Evolutionary conservation across 2,113 vertebrate genomes (phyloP).

Genomic region (Scortum barcoo): DNA sequence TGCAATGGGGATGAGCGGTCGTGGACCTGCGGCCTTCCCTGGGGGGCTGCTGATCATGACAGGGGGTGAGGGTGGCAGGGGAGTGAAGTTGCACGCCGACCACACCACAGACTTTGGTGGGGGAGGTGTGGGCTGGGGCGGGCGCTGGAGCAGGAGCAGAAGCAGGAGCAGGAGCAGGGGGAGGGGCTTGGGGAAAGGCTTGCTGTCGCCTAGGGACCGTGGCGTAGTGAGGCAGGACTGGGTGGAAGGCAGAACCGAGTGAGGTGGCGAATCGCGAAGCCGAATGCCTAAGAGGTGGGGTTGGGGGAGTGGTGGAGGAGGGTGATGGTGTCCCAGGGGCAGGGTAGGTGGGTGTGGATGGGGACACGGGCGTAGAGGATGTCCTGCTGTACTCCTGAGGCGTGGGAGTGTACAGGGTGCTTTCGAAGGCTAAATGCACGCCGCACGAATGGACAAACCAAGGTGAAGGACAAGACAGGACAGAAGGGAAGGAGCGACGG

Average conservation of each 20-base stretch:
- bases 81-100: slow-evolving; percentile 91
- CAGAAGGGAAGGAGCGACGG: slow-evolving; percentile 45
- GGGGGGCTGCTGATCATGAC: slow-evolving; percentile 99
- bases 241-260: slow-evolving; percentile 97
- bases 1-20: slow-evolving; percentile 91
- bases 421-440: slow-evolving; percentile 92
- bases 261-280: slow-evolving; percentile 97
- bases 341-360: slow-evolving; percentile 86
- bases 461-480: slow-evolving; percentile 65
- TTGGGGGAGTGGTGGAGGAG: slow-evolving; percentile 90
- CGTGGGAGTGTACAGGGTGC: slow-evolving; percentile 90
- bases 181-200: slow-evolving; percentile 80
- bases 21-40: slow-evolving; percentile 92
- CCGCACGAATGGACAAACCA: slow-evolving; percentile 25
- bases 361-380: slow-evolving; percentile 87
- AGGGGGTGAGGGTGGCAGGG: slow-evolving; percentile 94
- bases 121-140: too few species aligned
- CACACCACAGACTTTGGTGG: slow-evolving; percentile 89
- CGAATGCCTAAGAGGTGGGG: slow-evolving; percentile 94
- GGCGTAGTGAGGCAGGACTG: slow-evolving; percentile 96
- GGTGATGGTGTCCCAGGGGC: slow-evolving; percentile 81
- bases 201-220: slow-evolving; percentile 91
- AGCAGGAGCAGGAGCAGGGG: slow-evolving; percentile 73
- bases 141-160: slow-evolving; percentile 76
- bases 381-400: slow-evolving; percentile 91